phyloP scores from a whole-genome alignment of 2,113 vertebrate genomes.

The Halcyon malimbica region DNA sequence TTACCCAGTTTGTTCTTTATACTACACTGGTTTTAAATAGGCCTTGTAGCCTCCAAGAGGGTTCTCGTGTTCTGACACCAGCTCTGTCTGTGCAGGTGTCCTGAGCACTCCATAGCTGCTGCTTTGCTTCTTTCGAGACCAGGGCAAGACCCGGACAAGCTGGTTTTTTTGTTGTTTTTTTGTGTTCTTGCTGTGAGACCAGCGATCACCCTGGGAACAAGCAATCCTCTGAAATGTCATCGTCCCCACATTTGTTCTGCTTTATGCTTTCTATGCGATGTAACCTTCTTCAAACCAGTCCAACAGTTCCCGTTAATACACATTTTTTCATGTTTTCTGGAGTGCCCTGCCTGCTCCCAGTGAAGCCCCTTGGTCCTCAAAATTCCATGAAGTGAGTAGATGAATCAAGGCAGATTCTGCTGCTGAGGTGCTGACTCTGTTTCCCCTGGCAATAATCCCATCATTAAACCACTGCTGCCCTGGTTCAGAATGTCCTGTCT shows the following conservation, averaged over 20 bases:
- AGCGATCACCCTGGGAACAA: not conserved
- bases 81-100: not conserved
- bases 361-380: not conserved
- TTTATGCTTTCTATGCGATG: rapidly evolving
- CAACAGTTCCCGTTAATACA: not conserved
- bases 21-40: not conserved
- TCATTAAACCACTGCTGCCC: not conserved
- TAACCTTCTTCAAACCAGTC: not conserved
- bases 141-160: too few relatives aligned
- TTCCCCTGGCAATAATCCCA: not conserved
- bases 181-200: not conserved
- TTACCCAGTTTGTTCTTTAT: not conserved
- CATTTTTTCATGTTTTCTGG: not conserved
- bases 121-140: not conserved
- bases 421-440: not conserved
- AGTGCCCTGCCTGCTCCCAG: not conserved
- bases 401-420: not conserved
- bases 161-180: not conserved
- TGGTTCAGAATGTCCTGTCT: not conserved
- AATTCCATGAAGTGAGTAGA: not conserved
- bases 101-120: not conserved
- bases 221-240: not conserved
- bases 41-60: not conserved
- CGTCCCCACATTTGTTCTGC: rapidly evolving
- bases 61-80: not conserved